A percentile compares a stretch with the other conserved stretches of the same genome.
phyloP scores from a whole-genome alignment of 2,797 vertebrate genomes.

The Austrolebias charrua region DNA sequence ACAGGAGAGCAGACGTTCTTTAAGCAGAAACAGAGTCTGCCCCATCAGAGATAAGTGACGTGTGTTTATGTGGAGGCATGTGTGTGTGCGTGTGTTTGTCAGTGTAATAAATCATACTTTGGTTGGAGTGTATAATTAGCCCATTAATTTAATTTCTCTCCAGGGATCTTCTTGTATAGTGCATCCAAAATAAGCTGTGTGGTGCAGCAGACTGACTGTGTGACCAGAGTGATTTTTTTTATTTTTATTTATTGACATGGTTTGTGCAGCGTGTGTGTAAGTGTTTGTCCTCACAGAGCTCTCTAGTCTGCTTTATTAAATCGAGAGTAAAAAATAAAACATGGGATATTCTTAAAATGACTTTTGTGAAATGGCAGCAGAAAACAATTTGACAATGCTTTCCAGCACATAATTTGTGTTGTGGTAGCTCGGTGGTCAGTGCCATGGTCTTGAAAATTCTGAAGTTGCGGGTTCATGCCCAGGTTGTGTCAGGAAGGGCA shows the following conservation, averaged over 20 bases:
- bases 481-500: no score
- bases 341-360: neutral
- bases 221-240: constrained; percentile 2
- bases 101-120: constrained; percentile 68
- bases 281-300: neutral
- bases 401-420: neutral
- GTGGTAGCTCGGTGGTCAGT: no score
- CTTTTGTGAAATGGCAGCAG: constrained; percentile 4
- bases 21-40: constrained; percentile 53
- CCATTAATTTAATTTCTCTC: constrained; percentile 75
- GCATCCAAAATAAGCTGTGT: constrained; percentile 67
- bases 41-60: constrained; percentile 31
- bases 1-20: constrained; percentile 52
- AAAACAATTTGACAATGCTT: constrained; percentile 2
- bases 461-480: no score
- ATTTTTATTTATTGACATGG: constrained; percentile 8
- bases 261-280: constrained; percentile 13
- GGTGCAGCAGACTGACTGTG: constrained; percentile 12
- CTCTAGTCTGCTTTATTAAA: no score
- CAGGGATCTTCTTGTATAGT: constrained; percentile 57
- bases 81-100: constrained; percentile 34
- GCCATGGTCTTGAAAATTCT: no score
- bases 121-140: constrained; percentile 72
- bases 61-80: constrained; percentile 22
- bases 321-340: no score